A percentile compares a stretch with the other conserved stretches of the same genome.
phyloP scores from a whole-genome alignment of 2,888 invertebrate genomes.

The Pasiphila rectangulata region DNA sequence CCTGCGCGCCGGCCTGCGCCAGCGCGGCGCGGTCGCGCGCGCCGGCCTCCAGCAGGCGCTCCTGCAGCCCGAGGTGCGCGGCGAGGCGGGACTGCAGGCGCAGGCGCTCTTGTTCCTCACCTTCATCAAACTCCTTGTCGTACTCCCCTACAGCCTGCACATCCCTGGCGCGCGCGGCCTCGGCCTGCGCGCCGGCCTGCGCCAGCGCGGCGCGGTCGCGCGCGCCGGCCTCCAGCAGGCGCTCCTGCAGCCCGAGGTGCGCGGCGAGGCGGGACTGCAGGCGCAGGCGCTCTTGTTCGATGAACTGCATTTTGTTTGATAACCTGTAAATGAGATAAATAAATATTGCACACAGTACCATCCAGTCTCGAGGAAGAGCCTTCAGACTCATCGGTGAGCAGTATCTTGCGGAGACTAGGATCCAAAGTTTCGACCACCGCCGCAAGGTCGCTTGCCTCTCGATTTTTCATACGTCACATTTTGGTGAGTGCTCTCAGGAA shows the following conservation, averaged over 20 bases:
- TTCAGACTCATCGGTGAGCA: no score
- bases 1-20: slow-evolving; percentile 47
- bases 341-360: no score
- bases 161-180: slow-evolving; percentile 44
- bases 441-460: no score
- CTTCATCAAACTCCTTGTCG: slow-evolving; percentile 26
- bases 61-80: slow-evolving; percentile 40
- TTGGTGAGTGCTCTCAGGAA: no score
- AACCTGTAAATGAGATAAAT: slow-evolving; percentile 3
- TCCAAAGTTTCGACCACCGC: no score
- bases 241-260: slow-evolving; percentile 40
- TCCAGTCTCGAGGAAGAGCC: no score
- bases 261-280: slow-evolving; percentile 44
- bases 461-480: no score
- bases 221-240: slow-evolving; percentile 37
- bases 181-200: slow-evolving; percentile 47
- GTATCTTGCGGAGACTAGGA: no score
- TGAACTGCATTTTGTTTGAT: slow-evolving; percentile 10
- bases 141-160: slow-evolving; percentile 49
- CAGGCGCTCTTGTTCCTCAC: no score
- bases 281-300: slow-evolving; percentile 42
- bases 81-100: slow-evolving; percentile 47
- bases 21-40: slow-evolving; percentile 50
- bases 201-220: slow-evolving; percentile 52
- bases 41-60: slow-evolving; percentile 37